Conservation (phyloP, 2,888 invertebrate species). For the Elysia crispata region DNA sequence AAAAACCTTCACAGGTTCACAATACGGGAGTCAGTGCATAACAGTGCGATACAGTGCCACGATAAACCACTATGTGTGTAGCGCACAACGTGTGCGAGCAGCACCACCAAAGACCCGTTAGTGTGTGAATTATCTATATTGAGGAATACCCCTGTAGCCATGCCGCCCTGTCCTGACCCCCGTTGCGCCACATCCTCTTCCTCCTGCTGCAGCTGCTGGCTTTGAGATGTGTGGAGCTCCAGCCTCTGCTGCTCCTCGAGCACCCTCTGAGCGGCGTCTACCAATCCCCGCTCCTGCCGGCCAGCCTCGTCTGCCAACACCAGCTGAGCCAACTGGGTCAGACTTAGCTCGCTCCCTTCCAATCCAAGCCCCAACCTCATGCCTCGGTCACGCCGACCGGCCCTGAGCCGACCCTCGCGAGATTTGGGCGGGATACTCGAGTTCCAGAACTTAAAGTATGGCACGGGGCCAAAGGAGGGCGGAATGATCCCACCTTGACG, state of each 20-base stretch:
- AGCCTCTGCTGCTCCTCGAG: conserved; percentile 19
- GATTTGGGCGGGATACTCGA: conserved; percentile 37
- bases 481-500: neutral
- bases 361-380: neutral
- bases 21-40: too few relatives aligned
- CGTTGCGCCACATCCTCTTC: conserved; percentile 29
- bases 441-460: conserved; percentile 54
- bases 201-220: conserved; percentile 26
- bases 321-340: conserved; percentile 46
- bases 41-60: too few relatives aligned
- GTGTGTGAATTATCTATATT: too few relatives aligned
- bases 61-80: too few relatives aligned
- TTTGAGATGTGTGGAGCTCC: neutral
- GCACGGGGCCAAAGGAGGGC: conserved; percentile 16
- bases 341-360: conserved; percentile 27
- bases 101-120: too few relatives aligned
- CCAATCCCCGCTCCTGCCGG: conserved; percentile 11
- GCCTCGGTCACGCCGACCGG: neutral
- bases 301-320: conserved; percentile 44
- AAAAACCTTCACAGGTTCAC: too few relatives aligned
- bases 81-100: too few relatives aligned
- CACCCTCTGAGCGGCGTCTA: conserved; percentile 32
- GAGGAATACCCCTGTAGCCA: too few relatives aligned
- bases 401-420: neutral
- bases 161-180: conserved; percentile 16